Conservation (phyloP, 2,888 invertebrate genomes). For the Lacanobia wlatinum region DNA sequence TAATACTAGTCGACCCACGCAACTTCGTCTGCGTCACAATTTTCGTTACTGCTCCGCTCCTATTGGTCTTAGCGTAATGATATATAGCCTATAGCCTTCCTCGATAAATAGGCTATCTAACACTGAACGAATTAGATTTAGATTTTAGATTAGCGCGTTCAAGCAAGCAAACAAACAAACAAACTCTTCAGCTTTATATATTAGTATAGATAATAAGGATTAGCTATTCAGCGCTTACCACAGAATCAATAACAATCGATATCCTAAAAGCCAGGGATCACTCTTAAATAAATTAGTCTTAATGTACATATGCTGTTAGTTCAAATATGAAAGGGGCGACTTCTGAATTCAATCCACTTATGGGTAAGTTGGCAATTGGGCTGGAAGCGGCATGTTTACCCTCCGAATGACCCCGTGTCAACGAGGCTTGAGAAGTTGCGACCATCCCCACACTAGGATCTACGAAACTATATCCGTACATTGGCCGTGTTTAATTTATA, state of each 20-base stretch:
- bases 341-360: conserved; percentile 84
- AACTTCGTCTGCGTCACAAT: too few relatives aligned
- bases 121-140: too few relatives aligned
- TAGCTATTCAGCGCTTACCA: not conserved
- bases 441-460: conserved; percentile 70
- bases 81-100: too few relatives aligned
- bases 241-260: conserved; percentile 2
- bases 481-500: conserved; percentile 62
- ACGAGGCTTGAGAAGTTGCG: conserved; percentile 76
- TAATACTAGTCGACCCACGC: too few relatives aligned
- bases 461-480: conserved; percentile 67
- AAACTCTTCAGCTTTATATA: too few relatives aligned
- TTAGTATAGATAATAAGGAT: too few relatives aligned
- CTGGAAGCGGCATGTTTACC: conserved; percentile 82
- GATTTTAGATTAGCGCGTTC: too few relatives aligned
- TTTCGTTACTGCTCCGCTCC: too few relatives aligned
- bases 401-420: conserved; percentile 81
- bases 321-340: conserved; percentile 66
- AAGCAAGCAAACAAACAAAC: too few relatives aligned
- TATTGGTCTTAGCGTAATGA: too few relatives aligned
- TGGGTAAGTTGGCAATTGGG: conserved; percentile 81
- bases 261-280: conserved; percentile 23
- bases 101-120: too few relatives aligned
- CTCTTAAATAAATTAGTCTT: conserved; percentile 51
- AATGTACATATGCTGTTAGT: conserved; percentile 57